Evolutionary conservation across 2,888 invertebrate genomes (phyloP).

Genomic region (Erannis defoliaria): DNA sequence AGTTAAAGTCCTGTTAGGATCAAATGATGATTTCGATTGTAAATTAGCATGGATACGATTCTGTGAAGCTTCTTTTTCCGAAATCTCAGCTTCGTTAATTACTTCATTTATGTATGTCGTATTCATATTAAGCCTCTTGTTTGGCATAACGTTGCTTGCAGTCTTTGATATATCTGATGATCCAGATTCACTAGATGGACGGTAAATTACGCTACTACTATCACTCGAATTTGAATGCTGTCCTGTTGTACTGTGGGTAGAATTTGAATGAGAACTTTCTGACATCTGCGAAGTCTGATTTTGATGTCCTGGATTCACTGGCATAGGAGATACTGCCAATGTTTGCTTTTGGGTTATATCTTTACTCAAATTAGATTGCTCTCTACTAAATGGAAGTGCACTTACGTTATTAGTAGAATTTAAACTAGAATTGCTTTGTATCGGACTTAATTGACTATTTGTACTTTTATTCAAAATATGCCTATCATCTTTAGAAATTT

Average conservation of each 20-base stretch:
- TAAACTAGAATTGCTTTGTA: conserved; percentile 86
- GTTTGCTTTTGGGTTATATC: conserved; percentile 83
- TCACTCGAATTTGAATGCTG: conserved; percentile 91
- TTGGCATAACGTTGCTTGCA: conserved; percentile 75
- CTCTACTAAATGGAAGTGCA: conserved; percentile 80
- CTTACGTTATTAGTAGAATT: conserved; percentile 83
- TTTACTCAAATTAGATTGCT: conserved; percentile 83
- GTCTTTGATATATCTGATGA: conserved; percentile 87
- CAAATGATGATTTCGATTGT: conserved; percentile 55
- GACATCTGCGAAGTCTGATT: conserved; percentile 85
- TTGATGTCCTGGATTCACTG: conserved; percentile 72
- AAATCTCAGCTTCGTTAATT: conserved; percentile 83
- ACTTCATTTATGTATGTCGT: conserved; percentile 82
- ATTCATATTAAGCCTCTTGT: conserved; percentile 84
- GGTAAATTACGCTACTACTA: conserved; percentile 91
- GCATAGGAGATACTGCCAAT: conserved; percentile 92
- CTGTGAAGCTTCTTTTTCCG: conserved; percentile 80
- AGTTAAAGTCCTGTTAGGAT: conserved; percentile 71
- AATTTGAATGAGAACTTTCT: conserved; percentile 88
- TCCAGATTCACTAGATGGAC: conserved; percentile 90
- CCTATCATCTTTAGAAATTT: conserved; percentile 88
- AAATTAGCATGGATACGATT: conserved; percentile 66
- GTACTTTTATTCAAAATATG: conserved; percentile 84
- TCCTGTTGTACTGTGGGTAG: conserved; percentile 88
- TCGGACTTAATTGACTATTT: conserved; percentile 85